These are phyloP conservation scores for Pollenia angustigena DNA, from an alignment of 2,888 invertebrate genomes.

Conservation along the genomic window DNA sequence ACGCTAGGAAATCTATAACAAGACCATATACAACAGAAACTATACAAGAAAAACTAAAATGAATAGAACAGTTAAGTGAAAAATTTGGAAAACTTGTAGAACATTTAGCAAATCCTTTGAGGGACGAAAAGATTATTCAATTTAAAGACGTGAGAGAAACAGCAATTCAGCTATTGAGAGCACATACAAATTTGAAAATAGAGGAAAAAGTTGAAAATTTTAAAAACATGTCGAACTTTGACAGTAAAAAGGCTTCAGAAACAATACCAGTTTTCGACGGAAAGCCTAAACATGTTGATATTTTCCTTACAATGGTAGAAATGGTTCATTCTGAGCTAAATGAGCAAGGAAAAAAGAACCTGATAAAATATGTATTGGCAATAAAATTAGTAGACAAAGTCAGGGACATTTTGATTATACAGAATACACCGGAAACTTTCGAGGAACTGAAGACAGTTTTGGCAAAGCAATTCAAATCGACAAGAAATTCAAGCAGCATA, in stretches of 20 bases:
- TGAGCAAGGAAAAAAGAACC: background rate
- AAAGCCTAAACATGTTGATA: constrained; percentile 56
- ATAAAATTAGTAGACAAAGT: background rate
- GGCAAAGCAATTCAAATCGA: background rate
- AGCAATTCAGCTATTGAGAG: background rate
- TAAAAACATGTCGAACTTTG: too few relatives aligned
- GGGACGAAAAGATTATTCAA: background rate
- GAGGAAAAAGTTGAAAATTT: too few relatives aligned
- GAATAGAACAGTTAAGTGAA: too few relatives aligned
- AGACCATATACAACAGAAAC: too few relatives aligned
- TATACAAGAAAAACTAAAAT: too few relatives aligned
- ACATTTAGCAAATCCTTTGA: background rate
- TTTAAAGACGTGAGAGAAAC: background rate
- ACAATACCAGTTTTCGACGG: constrained; percentile 17
- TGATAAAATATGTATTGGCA: background rate
- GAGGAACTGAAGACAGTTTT: background rate
- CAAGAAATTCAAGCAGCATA: constrained; percentile 5
- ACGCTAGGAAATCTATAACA: too few relatives aligned
- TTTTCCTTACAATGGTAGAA: background rate
- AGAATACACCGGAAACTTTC: too few relatives aligned
- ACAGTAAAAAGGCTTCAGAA: too few relatives aligned
- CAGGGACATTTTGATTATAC: background rate
- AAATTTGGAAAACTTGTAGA: background rate
- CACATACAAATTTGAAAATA: too few relatives aligned
- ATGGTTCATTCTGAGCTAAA: background rate